Evolutionary conservation across 2,888 invertebrate genomes (phyloP).

Genomic region (Drosophila rubida): DNA sequence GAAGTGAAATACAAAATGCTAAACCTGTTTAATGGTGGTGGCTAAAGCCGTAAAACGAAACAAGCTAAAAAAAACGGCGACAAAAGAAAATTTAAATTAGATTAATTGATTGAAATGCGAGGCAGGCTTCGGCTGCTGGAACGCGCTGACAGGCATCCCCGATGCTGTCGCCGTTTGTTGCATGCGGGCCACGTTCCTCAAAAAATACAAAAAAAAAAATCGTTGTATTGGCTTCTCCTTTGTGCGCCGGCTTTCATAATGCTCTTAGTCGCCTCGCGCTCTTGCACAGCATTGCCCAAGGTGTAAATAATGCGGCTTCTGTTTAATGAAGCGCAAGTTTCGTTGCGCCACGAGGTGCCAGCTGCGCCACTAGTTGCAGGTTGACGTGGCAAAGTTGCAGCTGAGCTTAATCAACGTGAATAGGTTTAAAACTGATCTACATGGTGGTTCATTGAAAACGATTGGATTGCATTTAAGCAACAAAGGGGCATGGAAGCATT

Average conservation of each 20-base stretch:
- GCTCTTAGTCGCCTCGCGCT: conserved; percentile 21
- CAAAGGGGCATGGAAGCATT: too few relatives aligned
- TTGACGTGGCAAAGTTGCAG: conserved; percentile 11
- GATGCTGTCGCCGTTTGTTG: conserved; percentile 59
- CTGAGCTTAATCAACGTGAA: not conserved
- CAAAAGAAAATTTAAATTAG: conserved; percentile 83
- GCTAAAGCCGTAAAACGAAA: conserved; percentile 23
- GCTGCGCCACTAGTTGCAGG: conserved; percentile 12
- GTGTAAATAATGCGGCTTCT: conserved; percentile 82
- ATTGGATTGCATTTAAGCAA: not conserved
- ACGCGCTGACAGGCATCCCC: conserved; percentile 40
- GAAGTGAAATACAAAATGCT: conserved; percentile 35
- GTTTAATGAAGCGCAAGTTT: conserved; percentile 79
- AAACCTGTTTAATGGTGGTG: conserved; percentile 77
- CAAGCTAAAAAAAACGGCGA: conserved; percentile 42
- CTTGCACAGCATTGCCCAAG: conserved; percentile 55
- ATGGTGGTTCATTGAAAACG: not conserved
- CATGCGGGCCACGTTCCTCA: conserved; percentile 65
- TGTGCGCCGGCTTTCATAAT: conserved; percentile 14
- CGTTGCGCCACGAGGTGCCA: conserved; percentile 13
- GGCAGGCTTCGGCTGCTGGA: conserved; percentile 16
- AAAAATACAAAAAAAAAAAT: too few relatives aligned
- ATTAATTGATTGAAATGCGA: conserved; percentile 83
- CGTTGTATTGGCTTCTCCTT: conserved; percentile 16
- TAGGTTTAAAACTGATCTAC: not conserved